Conservation (phyloP, 2,888 invertebrate species). For the Fragum sueziense region DNA sequence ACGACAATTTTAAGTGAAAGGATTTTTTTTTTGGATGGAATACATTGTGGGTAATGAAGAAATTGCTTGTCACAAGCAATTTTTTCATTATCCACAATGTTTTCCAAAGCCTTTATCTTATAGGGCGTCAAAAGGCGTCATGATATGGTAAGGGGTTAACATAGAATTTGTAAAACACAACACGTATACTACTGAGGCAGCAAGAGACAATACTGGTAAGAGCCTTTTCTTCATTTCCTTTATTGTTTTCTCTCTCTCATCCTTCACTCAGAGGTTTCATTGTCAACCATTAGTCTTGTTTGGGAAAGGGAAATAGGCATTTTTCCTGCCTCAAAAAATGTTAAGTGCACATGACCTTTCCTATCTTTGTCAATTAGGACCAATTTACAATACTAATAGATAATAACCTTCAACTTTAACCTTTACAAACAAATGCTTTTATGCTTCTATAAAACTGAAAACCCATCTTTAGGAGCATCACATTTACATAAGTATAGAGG, state of each 20-base stretch:
- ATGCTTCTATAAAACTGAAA: too few relatives aligned
- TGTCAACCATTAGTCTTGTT: background rate
- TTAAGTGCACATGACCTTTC: background rate
- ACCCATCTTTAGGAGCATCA: too few relatives aligned
- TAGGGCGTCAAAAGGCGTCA: background rate
- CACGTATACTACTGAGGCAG: background rate
- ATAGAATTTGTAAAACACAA: background rate
- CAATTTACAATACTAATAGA: background rate
- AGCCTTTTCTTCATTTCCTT: background rate
- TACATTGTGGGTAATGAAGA: background rate
- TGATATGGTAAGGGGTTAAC: background rate
- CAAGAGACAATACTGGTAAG: background rate
- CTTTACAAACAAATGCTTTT: too few relatives aligned
- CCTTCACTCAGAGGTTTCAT: background rate
- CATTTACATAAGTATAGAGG: too few relatives aligned
- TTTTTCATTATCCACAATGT: background rate
- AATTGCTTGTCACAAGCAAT: background rate
- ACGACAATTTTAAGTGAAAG: background rate
- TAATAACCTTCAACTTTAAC: background rate
- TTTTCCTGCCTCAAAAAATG: too few relatives aligned
- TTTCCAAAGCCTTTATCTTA: background rate
- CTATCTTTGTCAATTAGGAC: background rate
- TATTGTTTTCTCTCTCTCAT: background rate
- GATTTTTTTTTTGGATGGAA: background rate
- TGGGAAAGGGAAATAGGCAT: too few relatives aligned